Base-by-base conservation (phyloP, 2,888 invertebrate genomes). In the Muscina levida region DNA sequence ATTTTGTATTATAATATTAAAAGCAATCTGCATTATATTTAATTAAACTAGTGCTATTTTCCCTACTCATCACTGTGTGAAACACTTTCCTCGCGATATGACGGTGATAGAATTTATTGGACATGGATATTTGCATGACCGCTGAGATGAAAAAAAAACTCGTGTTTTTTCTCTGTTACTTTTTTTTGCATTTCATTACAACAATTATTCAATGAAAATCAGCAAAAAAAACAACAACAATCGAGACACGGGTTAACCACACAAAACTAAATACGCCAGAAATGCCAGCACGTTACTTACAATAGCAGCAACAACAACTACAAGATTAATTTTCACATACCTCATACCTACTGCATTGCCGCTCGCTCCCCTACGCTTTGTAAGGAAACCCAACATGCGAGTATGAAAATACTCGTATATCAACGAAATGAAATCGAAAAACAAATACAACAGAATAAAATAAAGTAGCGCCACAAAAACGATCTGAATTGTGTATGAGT, bases 271-370 rank as follows among this genome's bases (percentile, higher is more conserved):
- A 70, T 31, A 42, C 51, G 22, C 22, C 51, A 19, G 65, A 75
- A 67, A 37, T 71, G 42, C 15, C 48, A 82, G 57, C 75, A 79
- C 79, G 73, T 74, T 79, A n/a, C n/a, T 74, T 51, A 65, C 39
- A 31, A n/a, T n/a, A 53, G 31, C 24, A 62, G 17, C n/a, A n/a
- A n/a, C n/a, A n/a, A n/a, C n/a, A n/a, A n/a, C n/a, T n/a, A n/a
- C n/a, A n/a, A n/a, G n/a, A n/a, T n/a, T n/a, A n/a, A n/a, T n/a
- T n/a, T n/a, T n/a, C n/a, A n/a, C n/a, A n/a, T n/a, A n/a, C n/a
- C n/a, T n/a, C n/a, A n/a, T n/a, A n/a, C n/a, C n/a, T n/a, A n/a
- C n/a, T n/a, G n/a, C n/a, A n/a, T n/a, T n/a, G n/a, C n/a, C n/a
- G n/a, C n/a, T n/a, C n/a, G n/a, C n/a, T n/a, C n/a, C n/a, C n/a